phyloP scores from a whole-genome alignment of 2,113 vertebrate species.

The Nymphicus hollandicus region DNA sequence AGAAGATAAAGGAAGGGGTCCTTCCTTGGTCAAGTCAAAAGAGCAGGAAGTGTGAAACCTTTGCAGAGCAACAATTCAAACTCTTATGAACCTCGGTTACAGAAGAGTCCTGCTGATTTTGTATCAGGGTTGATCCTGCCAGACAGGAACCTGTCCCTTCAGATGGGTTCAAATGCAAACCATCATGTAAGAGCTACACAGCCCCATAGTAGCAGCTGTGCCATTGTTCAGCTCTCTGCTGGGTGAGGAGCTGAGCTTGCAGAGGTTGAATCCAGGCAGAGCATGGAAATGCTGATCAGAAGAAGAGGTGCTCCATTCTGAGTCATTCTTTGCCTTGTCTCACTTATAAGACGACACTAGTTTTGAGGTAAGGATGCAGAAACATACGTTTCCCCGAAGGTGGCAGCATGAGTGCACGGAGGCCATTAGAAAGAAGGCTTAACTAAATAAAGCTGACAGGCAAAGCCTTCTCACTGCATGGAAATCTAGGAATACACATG shows the following conservation, averaged over 20 bases:
- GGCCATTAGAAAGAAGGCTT: neutral
- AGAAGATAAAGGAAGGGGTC: neutral
- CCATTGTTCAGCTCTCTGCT: neutral
- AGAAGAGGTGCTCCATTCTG: neutral
- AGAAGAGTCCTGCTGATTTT: neutral
- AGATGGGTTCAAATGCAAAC: neutral
- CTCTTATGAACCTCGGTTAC: neutral
- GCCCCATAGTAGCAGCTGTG: neutral
- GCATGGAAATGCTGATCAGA: neutral
- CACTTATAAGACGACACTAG: too few species aligned
- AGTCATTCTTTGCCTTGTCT: neutral
- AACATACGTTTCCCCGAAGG: neutral
- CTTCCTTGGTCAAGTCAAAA: neutral
- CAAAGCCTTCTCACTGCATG: neutral
- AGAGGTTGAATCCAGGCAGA: neutral
- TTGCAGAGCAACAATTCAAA: neutral
- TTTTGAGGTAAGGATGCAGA: neutral
- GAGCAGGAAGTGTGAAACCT: neutral
- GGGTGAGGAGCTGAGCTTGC: neutral
- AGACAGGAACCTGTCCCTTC: neutral
- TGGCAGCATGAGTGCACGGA: neutral
- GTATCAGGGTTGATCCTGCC: neutral
- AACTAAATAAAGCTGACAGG: neutral
- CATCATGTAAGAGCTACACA: neutral
- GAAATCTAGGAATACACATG: rapidly evolving